phyloP scores from a whole-genome alignment of 2,888 invertebrate species.

The Philhelius pedissequus region DNA sequence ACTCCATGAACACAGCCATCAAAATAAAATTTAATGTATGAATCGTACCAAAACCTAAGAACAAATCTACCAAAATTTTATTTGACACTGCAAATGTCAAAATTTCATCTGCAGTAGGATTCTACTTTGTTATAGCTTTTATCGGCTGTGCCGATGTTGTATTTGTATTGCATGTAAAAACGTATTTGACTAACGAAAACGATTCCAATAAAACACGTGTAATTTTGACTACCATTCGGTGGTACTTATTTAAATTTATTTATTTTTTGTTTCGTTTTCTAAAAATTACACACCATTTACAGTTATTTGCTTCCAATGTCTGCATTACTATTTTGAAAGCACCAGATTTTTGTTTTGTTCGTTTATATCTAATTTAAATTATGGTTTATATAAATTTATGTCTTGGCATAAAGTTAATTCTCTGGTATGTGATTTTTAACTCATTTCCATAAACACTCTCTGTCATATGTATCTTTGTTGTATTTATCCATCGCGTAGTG shows the following conservation, averaged over 20 bases:
- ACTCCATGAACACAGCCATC: no score
- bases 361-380: not conserved
- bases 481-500: slow-evolving; percentile 26
- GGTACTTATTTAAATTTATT: not conserved
- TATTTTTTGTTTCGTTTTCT: not conserved
- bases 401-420: not conserved
- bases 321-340: slow-evolving; percentile 33
- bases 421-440: slow-evolving; percentile 16
- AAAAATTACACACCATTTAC: not conserved
- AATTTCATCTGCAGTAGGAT: no score
- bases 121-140: no score
- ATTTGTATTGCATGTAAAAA: no score
- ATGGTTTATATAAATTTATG: not conserved
- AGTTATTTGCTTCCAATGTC: slow-evolving; percentile 48
- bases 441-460: not conserved
- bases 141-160: no score
- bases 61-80: no score
- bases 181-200: no score
- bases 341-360: slow-evolving; percentile 29
- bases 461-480: not conserved
- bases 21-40: no score
- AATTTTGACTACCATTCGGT: no score
- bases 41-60: no score
- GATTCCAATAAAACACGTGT: no score
- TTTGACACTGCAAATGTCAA: no score